A percentile compares a stretch with the other conserved stretches of the same genome.
phyloP scores from a whole-genome alignment of 2,113 vertebrate genomes.

The Mobula birostris region DNA sequence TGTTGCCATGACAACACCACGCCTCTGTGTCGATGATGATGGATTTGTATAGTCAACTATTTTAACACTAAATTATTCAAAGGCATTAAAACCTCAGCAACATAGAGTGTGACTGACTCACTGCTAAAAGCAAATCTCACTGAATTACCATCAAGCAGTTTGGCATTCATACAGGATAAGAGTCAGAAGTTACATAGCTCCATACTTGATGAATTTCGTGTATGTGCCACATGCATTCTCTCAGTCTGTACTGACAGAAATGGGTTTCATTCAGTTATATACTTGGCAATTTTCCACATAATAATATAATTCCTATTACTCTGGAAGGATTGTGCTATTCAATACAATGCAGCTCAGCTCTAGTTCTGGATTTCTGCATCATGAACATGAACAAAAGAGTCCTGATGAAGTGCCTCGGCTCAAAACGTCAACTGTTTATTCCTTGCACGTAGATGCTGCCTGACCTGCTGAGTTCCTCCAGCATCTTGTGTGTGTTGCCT shows the following conservation, averaged over 20 bases:
- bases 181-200: neutral
- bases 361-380: neutral
- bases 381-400: too few species aligned
- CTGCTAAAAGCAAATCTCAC: neutral
- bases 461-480: too few species aligned
- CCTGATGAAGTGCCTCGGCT: too few species aligned
- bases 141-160: neutral
- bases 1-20: slow-evolving; percentile 21
- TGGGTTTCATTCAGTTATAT: neutral
- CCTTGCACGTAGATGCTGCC: too few species aligned
- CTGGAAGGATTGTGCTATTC: neutral
- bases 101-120: slow-evolving; percentile 23
- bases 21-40: neutral
- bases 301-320: neutral
- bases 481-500: too few species aligned
- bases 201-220: neutral
- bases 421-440: too few species aligned
- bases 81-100: neutral
- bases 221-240: neutral
- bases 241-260: neutral
- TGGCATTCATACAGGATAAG: neutral
- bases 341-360: neutral
- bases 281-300: neutral
- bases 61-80: slow-evolving; percentile 35
- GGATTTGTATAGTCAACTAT: neutral